phyloP scores from a whole-genome alignment of 2,888 invertebrate genomes.

The Caenorhabditis parvicauda region DNA sequence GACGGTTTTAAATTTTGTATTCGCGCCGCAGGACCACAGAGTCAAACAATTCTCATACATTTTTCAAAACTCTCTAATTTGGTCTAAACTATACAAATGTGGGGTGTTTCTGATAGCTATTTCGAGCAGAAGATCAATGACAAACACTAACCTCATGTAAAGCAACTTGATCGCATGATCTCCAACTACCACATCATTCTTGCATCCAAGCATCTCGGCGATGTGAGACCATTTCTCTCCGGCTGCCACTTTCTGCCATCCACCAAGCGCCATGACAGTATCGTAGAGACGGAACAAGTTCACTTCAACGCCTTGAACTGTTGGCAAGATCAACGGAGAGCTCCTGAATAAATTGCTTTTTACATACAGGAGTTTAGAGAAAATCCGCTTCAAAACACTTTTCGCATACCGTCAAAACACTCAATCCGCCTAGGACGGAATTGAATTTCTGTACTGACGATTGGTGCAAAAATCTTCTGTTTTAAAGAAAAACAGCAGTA shows the following conservation, averaged over 20 bases:
- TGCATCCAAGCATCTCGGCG: constrained; percentile 66
- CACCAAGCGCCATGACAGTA: constrained; percentile 86
- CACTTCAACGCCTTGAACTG: constrained; percentile 84
- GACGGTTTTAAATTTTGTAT: no score
- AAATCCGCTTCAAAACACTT: not conserved
- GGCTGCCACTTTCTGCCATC: constrained; percentile 81
- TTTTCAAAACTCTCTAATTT: no score
- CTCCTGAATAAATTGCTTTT: constrained; percentile 34
- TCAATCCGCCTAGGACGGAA: not conserved
- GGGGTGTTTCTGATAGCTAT: no score
- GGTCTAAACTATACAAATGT: no score
- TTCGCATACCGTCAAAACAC: not conserved
- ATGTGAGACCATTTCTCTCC: constrained; percentile 57
- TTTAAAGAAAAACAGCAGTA: no score
- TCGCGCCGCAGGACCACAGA: no score
- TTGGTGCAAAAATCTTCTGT: not conserved
- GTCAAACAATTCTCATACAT: no score
- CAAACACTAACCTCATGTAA: constrained; percentile 50
- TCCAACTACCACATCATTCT: constrained; percentile 83
- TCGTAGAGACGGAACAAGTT: constrained; percentile 88
- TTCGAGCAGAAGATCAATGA: no score
- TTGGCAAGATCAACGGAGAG: constrained; percentile 69
- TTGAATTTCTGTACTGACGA: not conserved
- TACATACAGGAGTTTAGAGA: not conserved
- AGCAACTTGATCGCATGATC: constrained; percentile 75